A percentile compares a stretch with the other conserved stretches of the same genome.
These are phyloP conservation scores for Ceyx cyanopectus DNA, from an alignment of 2,113 vertebrate genomes.

Conservation along the genomic window DNA sequence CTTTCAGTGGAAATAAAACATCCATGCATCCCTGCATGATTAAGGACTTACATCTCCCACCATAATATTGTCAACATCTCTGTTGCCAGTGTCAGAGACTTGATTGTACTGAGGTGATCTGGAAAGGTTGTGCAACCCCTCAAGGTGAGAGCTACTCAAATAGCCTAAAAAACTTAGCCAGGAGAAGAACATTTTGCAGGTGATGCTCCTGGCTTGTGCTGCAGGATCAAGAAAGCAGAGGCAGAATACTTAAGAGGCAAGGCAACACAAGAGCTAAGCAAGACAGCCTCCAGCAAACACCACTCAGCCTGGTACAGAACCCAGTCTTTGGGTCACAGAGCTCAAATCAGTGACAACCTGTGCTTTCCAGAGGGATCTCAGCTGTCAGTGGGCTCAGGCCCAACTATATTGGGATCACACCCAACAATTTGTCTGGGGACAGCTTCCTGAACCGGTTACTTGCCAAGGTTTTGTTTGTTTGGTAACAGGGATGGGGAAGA, in stretches of 20 bases:
- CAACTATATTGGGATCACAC: conserved; percentile 16
- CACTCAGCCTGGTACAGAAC: not conserved
- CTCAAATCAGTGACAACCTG: not conserved
- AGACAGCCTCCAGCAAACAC: not conserved
- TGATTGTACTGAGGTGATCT: not conserved
- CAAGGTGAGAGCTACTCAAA: not conserved
- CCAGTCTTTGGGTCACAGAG: not conserved
- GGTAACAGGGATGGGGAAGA: not conserved
- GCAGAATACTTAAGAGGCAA: not conserved
- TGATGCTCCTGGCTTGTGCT: not conserved
- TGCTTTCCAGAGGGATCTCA: conserved; percentile 25
- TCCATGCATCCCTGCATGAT: not conserved
- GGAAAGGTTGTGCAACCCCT: not conserved
- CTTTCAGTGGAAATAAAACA: not conserved
- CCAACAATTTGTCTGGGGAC: conserved; percentile 37
- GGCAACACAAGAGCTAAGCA: not conserved
- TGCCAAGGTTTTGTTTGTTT: conserved; percentile 50
- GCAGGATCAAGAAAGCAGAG: not conserved
- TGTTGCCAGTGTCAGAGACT: not conserved
- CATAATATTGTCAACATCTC: not conserved
- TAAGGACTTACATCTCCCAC: not conserved
- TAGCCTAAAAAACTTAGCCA: not conserved
- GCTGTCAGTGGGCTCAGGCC: not conserved
- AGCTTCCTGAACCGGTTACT: not conserved
- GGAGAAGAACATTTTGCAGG: not conserved